phyloP scores from a whole-genome alignment of 23 tunicate species.

The Ascidia mentula region DNA sequence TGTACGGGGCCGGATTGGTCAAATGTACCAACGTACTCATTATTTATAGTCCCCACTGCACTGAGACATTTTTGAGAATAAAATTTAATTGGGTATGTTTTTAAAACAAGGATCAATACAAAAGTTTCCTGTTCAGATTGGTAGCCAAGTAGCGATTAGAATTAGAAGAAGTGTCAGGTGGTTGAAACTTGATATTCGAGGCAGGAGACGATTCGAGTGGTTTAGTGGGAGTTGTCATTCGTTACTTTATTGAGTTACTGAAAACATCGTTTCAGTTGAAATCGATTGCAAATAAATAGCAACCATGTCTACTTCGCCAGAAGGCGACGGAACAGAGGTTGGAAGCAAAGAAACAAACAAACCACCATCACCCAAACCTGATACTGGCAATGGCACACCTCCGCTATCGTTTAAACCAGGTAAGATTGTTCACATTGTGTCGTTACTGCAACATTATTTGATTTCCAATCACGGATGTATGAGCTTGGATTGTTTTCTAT shows the following conservation, averaged over 20 bases:
- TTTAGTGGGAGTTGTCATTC: not conserved
- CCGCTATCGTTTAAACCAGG: conserved; percentile 39
- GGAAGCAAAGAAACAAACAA: conserved; percentile 49
- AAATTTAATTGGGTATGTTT: no score
- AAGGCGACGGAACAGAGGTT: conserved; percentile 17
- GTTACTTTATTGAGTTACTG: not conserved
- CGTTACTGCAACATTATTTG: no score
- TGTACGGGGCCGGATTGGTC: no score
- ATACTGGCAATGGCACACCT: conserved; percentile 29
- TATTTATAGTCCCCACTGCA: no score
- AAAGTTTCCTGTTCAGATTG: no score
- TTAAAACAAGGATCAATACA: no score
- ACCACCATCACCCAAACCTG: conserved; percentile 73
- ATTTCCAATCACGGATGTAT: not conserved
- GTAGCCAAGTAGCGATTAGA: no score
- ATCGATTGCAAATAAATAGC: not conserved
- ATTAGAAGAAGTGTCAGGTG: not conserved
- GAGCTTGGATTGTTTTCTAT: no score
- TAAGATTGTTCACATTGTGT: no score
- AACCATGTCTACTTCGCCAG: conserved; percentile 53
- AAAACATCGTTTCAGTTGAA: not conserved
- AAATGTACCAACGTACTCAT: no score
- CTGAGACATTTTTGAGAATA: no score
- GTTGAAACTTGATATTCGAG: not conserved
- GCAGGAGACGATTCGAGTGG: not conserved